phyloP scores from a whole-genome alignment of 2,888 invertebrate genomes.

The Pheosia tremula region DNA sequence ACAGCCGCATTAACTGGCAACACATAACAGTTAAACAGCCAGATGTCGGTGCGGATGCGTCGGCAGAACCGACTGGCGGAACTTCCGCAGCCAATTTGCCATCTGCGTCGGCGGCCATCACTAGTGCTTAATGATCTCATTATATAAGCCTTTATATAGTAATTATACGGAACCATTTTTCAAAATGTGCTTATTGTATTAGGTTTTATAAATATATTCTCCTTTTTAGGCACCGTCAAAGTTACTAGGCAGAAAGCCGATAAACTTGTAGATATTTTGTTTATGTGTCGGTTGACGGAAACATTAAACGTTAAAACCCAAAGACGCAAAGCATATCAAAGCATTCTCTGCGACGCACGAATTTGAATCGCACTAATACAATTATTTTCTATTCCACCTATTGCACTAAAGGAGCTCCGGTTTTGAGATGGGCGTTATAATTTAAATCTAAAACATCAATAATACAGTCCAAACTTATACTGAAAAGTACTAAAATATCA shows the following conservation, averaged over 20 bases:
- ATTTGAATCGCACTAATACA: too few species aligned
- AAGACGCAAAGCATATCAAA: slow-evolving; percentile 5
- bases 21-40: slow-evolving; percentile 20
- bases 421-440: too few species aligned
- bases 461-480: too few species aligned
- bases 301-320: slow-evolving; percentile 4
- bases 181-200: too few species aligned
- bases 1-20: slow-evolving; percentile 18
- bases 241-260: background rate
- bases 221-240: too few species aligned
- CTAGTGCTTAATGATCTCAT: slow-evolving; percentile 17
- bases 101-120: slow-evolving; percentile 23
- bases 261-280: background rate
- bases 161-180: background rate
- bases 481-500: too few species aligned
- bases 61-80: slow-evolving; percentile 19
- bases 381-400: too few species aligned
- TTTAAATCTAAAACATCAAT: too few species aligned
- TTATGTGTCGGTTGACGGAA: background rate
- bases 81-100: slow-evolving; percentile 27
- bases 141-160: background rate
- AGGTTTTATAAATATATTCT: too few species aligned
- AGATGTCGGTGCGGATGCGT: slow-evolving; percentile 17
- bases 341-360: too few species aligned
- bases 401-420: too few species aligned